These are phyloP conservation scores for Otus sunia DNA, from an alignment of 2,113 vertebrate genomes.

Conservation along the genomic window DNA sequence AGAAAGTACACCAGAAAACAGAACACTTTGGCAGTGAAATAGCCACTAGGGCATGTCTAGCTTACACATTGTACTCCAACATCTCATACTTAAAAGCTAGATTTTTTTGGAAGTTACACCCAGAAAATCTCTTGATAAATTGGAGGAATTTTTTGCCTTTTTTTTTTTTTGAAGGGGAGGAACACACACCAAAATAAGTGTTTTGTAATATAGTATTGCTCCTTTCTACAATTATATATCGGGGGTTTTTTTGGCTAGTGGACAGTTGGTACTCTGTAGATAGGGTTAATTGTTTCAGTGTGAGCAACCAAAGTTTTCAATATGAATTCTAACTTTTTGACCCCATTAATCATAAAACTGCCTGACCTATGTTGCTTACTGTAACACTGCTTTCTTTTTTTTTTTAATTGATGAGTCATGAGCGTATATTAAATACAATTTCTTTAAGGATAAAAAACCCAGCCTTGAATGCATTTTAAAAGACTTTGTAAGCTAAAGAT, in stretches of 20 bases:
- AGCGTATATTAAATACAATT: background rate
- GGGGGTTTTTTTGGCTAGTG: background rate
- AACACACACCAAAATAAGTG: background rate
- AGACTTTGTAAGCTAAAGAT: background rate
- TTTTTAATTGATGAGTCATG: conserved; percentile 14
- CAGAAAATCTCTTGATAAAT: background rate
- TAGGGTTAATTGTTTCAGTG: conserved; percentile 21
- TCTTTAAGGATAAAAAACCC: background rate
- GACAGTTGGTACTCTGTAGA: background rate
- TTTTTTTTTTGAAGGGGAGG: background rate
- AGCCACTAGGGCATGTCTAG: background rate
- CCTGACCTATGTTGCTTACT: conserved; percentile 6
- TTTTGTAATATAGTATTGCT: background rate
- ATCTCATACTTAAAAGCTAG: background rate
- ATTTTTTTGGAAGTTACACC: background rate
- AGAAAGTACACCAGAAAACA: background rate
- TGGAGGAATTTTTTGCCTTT: background rate
- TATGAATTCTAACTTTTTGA: conserved; percentile 16
- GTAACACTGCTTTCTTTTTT: background rate
- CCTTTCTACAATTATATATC: background rate
- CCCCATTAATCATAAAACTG: conserved; percentile 19
- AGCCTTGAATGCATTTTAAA: background rate
- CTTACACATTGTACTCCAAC: background rate
- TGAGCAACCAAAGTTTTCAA: background rate
- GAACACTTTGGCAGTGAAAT: background rate